phyloP scores from a whole-genome alignment of 2,797 vertebrate species.

The Pantherophis alleghaniensis region DNA sequence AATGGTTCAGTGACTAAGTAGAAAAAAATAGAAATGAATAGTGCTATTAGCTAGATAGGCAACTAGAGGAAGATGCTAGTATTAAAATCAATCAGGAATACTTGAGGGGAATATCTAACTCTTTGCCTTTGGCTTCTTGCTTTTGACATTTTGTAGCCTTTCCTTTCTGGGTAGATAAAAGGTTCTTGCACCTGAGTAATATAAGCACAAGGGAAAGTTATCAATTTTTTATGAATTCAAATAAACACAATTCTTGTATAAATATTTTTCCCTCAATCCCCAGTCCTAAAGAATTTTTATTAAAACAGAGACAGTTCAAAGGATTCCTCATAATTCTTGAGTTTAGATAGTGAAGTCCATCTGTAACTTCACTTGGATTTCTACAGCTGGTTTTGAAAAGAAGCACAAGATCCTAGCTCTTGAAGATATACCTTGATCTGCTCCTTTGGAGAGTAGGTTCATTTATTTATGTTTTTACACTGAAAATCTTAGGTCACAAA shows the following conservation, averaged over 20 bases:
- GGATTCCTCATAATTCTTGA: neutral
- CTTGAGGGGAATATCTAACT: neutral
- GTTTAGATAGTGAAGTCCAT: neutral
- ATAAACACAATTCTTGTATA: neutral
- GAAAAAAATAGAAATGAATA: neutral
- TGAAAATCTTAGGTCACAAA: slow-evolving; percentile 5
- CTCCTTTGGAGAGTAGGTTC: neutral
- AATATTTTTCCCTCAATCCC: neutral
- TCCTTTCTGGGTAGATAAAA: neutral
- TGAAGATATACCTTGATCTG: neutral
- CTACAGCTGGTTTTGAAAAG: neutral
- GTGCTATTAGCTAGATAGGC: neutral
- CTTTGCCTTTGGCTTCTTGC: neutral
- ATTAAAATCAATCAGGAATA: neutral
- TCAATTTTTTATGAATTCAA: neutral
- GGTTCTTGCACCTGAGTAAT: neutral
- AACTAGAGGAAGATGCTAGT: neutral
- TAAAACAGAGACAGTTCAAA: neutral
- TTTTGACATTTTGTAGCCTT: neutral
- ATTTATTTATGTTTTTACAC: neutral
- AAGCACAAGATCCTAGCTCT: neutral
- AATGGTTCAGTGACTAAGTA: neutral
- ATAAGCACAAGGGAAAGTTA: neutral
- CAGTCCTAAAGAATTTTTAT: neutral
- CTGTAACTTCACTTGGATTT: neutral